Evolutionary conservation across 2,797 vertebrate genomes (phyloP), one percentile per base, ranked within the genome.

Genomic region (Centroberyx gerrardi): DNA sequence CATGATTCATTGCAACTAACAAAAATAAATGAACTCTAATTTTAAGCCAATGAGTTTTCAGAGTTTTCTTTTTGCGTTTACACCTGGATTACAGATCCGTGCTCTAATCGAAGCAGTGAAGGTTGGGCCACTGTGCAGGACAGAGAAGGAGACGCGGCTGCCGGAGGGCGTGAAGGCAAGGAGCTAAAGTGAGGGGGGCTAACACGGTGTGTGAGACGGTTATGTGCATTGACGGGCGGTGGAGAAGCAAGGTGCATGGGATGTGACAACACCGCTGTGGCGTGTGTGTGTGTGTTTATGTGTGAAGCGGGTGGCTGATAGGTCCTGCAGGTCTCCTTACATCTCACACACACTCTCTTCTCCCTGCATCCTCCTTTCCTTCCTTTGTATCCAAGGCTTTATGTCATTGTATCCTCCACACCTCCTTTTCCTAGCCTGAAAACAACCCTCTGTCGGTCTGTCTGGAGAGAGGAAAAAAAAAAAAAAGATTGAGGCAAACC

Each of bases 141-240:
- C 18, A 29, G 55, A 68, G 36, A 53, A 18, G 2, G n/a, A 38
- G 2, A 18, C 9, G 3, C 31, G 27, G 33, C 29, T 36, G 27
- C 33, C 10, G 9, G 29, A 51, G 22, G 52, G 54, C 28, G 51
- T 53, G 15, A 46, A 54, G 65, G 67, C 72, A 44, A 44, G 53
- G 40, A 18, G 59, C 70, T 60, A 58, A 68, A 64, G 38, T 6
- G 33, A 66, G 13, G 17, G 13, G 17, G 12, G 61, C 15, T 29
- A 28, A 44, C 15, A 59, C 56, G 62, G 22, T n/a, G 62, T 62
- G 55, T 28, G 56, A 62, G 70, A 77, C 17, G 15, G 15, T 69
- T 68, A 85, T 77, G 52, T 62, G 75, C 62, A 69, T 44, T 69
- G 82, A 83, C 82, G 79, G 63, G 69, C 59, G 12, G 71, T 33